Conservation (phyloP, 1,140 invertebrate species). For the Delia radicum region DNA sequence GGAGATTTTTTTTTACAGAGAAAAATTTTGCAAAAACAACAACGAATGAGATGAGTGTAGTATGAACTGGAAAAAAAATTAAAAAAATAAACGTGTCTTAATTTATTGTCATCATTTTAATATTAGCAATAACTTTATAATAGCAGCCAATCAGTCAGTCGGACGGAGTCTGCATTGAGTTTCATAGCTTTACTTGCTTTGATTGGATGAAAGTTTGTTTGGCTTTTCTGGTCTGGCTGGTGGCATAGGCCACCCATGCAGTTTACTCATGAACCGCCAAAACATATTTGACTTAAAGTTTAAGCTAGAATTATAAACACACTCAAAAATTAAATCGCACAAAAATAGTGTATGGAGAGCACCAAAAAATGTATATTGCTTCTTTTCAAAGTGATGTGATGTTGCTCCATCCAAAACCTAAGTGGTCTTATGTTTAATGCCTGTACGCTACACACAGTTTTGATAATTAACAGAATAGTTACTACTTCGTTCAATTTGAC, state of each 20-base stretch:
- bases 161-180: not conserved
- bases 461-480: too few relatives aligned
- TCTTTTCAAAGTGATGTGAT: not conserved
- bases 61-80: not conserved
- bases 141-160: conserved; percentile 21
- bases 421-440: not conserved
- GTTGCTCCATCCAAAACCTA: not conserved
- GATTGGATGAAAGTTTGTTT: not conserved
- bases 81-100: conserved; percentile 10
- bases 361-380: not conserved
- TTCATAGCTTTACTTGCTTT: not conserved
- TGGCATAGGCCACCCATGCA: conserved; percentile 28
- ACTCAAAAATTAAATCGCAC: not conserved
- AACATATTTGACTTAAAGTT: conserved; percentile 1
- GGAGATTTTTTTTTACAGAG: not conserved
- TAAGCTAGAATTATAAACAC: not conserved
- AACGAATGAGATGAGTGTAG: not conserved
- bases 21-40: not conserved
- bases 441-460: too few relatives aligned
- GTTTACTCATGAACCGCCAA: conserved; percentile 24
- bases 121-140: conserved; percentile 28
- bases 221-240: not conserved
- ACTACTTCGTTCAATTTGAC: too few relatives aligned
- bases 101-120: conserved; percentile 32
- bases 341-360: not conserved